phyloP scores from a whole-genome alignment of 2,888 invertebrate species.

The Caenorhabditis doughertyi region DNA sequence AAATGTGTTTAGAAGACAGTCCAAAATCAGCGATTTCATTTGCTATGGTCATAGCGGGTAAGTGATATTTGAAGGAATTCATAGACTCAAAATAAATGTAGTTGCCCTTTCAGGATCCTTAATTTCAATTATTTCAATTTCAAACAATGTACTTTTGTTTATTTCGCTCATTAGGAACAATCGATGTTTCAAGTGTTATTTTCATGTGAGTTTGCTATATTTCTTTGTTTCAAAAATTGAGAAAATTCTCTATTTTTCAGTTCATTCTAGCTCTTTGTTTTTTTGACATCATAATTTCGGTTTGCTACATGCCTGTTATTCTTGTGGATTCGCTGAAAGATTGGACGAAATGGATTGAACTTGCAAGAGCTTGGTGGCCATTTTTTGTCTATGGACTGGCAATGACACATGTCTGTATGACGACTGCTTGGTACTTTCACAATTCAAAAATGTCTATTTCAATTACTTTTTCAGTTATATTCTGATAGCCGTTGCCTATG shows the following conservation, averaged over 20 bases:
- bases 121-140: slow-evolving; percentile 65
- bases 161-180: slow-evolving; percentile 66
- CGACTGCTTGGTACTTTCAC: slow-evolving; percentile 60
- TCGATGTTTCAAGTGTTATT: slow-evolving; percentile 68
- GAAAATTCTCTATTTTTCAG: slow-evolving; percentile 50
- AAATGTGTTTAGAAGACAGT: slow-evolving; percentile 64
- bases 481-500: slow-evolving; percentile 64
- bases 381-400: slow-evolving; percentile 69
- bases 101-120: slow-evolving; percentile 57
- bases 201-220: slow-evolving; percentile 58
- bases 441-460: background rate
- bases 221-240: too few species aligned
- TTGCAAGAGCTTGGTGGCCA: slow-evolving; percentile 69
- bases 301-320: slow-evolving; percentile 69
- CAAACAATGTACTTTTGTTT: slow-evolving; percentile 66
- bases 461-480: slow-evolving; percentile 71
- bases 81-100: slow-evolving; percentile 6
- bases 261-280: slow-evolving; percentile 67
- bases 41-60: slow-evolving; percentile 56
- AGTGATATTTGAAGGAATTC: background rate
- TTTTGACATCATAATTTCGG: slow-evolving; percentile 68
- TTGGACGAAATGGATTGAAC: slow-evolving; percentile 66
- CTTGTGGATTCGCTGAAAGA: slow-evolving; percentile 69
- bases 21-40: slow-evolving; percentile 52
- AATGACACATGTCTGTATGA: slow-evolving; percentile 68